Conservation (phyloP, 23 tunicate species). For the Trididemnum nubilum region DNA sequence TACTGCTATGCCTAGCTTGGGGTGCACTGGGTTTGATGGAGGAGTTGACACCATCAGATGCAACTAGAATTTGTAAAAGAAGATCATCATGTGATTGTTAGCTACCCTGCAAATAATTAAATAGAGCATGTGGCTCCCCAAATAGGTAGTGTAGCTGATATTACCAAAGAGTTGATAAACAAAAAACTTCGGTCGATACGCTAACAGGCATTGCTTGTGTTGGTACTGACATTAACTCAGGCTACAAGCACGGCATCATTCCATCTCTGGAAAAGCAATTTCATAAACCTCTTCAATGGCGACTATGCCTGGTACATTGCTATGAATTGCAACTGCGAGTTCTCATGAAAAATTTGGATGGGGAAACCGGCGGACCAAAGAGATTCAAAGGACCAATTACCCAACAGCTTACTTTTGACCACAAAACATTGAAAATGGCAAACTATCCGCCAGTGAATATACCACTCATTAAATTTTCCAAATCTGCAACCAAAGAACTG, state of each 20-base stretch:
- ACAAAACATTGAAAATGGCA: conserved; percentile 1
- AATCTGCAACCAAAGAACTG: not conserved
- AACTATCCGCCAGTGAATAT: not conserved
- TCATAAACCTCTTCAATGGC: not conserved
- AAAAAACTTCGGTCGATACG: not conserved
- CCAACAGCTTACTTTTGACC: conserved; percentile 7
- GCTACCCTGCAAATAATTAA: not conserved
- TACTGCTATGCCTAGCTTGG: conserved; percentile 13
- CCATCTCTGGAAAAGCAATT: not conserved
- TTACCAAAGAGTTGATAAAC: not conserved
- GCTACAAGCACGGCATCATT: conserved; percentile 13
- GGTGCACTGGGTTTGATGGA: conserved; percentile 11
- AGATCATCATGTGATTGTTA: conserved; percentile 2
- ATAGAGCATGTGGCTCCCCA: conserved; percentile 11
- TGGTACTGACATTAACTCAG: not conserved
- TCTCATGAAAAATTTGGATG: not conserved
- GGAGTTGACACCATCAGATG: not conserved
- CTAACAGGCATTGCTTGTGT: conserved; percentile 7
- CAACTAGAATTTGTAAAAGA: conserved; percentile 6
- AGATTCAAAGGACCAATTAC: conserved; percentile 1
- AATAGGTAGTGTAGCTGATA: not conserved
- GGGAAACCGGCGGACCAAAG: conserved; percentile 2
- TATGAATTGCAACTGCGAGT: not conserved
- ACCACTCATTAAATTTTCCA: not conserved
- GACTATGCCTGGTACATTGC: not conserved